Evolutionary conservation across 2,888 invertebrate species (phyloP).

Genomic region (Harpagoxenus sublaevis): DNA sequence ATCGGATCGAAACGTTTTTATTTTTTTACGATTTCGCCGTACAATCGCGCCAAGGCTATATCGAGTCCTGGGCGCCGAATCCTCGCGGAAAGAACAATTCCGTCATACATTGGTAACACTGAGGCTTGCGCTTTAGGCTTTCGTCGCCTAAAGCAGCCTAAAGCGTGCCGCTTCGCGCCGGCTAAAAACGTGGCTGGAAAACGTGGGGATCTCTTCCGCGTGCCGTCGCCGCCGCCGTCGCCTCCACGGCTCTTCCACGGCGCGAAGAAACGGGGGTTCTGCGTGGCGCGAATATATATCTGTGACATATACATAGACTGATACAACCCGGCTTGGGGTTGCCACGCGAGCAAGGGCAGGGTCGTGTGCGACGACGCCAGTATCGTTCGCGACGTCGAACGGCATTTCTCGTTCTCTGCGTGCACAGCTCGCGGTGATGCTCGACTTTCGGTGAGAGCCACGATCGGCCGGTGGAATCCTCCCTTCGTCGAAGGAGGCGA

Average conservation of each 20-base stretch:
- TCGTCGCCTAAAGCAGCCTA: neutral
- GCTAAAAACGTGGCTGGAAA: slow-evolving; percentile 4
- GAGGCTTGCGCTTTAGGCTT: slow-evolving; percentile 46
- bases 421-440: slow-evolving; percentile 52
- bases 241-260: slow-evolving; percentile 6
- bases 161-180: slow-evolving; percentile 20
- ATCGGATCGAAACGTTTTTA: slow-evolving; percentile 14
- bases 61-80: slow-evolving; percentile 20
- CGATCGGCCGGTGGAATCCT: neutral
- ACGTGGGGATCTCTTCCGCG: slow-evolving; percentile 41
- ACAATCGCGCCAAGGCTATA: neutral
- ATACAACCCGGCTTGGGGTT: slow-evolving; percentile 75
- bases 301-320: slow-evolving; percentile 64
- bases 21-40: neutral
- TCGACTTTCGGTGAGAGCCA: slow-evolving; percentile 26
- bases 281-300: slow-evolving; percentile 70
- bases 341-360: slow-evolving; percentile 86
- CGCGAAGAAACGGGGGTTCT: slow-evolving; percentile 23
- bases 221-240: neutral
- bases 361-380: slow-evolving; percentile 81
- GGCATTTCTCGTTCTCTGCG: slow-evolving; percentile 66
- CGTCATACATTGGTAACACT: slow-evolving; percentile 39
- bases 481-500: neutral
- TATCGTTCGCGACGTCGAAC: slow-evolving; percentile 83
- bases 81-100: slow-evolving; percentile 32